Evolutionary conservation across 2,113 vertebrate species (phyloP).

Genomic region (Genyomyrus donnyi): DNA sequence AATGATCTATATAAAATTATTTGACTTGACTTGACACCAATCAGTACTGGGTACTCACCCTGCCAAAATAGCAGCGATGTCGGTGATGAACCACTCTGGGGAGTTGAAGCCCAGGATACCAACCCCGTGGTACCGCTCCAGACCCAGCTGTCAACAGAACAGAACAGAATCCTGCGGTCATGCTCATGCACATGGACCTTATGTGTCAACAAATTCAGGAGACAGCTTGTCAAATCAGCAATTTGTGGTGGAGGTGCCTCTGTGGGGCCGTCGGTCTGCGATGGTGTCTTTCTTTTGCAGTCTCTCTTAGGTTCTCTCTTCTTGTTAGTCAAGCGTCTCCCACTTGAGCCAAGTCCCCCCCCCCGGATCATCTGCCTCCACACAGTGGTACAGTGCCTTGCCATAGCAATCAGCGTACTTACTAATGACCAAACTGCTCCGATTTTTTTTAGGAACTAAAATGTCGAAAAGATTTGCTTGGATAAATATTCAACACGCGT

Average conservation of each 20-base stretch:
- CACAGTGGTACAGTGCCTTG: neutral
- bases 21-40: neutral
- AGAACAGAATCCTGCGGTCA: neutral
- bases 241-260: neutral
- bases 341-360: neutral
- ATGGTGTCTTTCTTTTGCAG: neutral
- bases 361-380: neutral
- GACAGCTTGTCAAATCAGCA: neutral
- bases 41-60: conserved; percentile 63
- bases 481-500: neutral
- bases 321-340: neutral
- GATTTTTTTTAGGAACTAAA: neutral
- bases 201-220: neutral
- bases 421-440: neutral
- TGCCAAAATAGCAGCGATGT: conserved; percentile 77
- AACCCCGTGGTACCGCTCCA: conserved; percentile 79
- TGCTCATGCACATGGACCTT: neutral
- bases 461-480: neutral
- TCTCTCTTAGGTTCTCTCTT: neutral
- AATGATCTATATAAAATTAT: neutral
- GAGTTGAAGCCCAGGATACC: conserved; percentile 92
- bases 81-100: conserved; percentile 76
- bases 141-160: conserved; percentile 68
- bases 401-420: neutral
- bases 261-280: neutral